Evolutionary conservation across 2,113 vertebrate species (phyloP), one percentile per base, ranked within the genome.

Genomic region (Rhizomys pruinosus): DNA sequence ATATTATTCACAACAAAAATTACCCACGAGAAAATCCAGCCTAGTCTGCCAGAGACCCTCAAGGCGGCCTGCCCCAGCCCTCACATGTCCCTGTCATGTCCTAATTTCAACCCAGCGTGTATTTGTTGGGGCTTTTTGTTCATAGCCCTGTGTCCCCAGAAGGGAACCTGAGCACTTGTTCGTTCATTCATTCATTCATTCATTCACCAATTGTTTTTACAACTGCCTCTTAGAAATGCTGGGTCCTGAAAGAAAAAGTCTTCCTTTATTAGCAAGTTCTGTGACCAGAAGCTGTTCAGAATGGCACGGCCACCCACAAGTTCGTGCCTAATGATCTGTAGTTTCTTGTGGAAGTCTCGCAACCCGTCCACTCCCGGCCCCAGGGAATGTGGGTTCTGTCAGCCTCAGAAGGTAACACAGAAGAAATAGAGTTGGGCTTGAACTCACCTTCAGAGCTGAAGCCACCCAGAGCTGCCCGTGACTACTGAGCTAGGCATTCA

Each of bases 291-390:
- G 79, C 69, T 10, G 25, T n/a, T 55, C 19, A 0, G 32, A 22
- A 5, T 6, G 63, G 22, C 13, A 5, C 2, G 34, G 2, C 52
- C 42, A n/a, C 32, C 15, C 32, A 0, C 7, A 2, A 3, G 44
- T 23, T 10, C 52, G 4, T 42, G 59, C 16, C 73, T n/a, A 1
- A 0, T 0, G 23, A 17, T 15, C 72, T 23, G 4, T 47, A 22
- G 32, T 27, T 37, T 57, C 42, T 84, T n/a, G 0, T 0, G 32
- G 73, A 22, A 29, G 42, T 32, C 76, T 59, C 59, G 11, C 19
- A 32, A 20, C 47, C 11, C 6, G 6, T 52, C 47, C 47, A 52
- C 11, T n/a, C n/a, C 47, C 47, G 47, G 19, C 42, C 47, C 20
- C 1, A 0, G 0, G 68, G 16, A 32, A 84, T 4, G 16, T 39